phyloP scores from a whole-genome alignment of 1,140 invertebrate species.

The Fopius arisanus region DNA sequence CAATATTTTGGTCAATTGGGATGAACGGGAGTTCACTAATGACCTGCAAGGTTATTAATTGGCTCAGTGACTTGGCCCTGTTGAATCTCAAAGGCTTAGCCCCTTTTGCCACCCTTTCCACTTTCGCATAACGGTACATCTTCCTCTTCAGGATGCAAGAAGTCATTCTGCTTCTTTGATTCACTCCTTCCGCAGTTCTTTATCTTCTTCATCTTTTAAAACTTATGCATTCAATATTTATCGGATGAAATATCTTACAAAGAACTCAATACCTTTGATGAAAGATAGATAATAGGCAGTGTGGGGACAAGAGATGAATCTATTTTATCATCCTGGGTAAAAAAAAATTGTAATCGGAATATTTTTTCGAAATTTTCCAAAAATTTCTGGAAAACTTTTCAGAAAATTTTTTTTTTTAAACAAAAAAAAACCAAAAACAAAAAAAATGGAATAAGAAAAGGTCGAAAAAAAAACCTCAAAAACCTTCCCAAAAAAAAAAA shows the following conservation, averaged over 20 bases:
- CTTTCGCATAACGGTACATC: background rate
- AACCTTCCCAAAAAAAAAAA: too few species aligned
- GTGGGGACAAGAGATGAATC: too few species aligned
- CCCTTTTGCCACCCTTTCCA: background rate
- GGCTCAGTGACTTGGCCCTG: constrained; percentile 26
- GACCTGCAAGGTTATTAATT: constrained; percentile 47
- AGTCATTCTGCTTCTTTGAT: constrained; percentile 5
- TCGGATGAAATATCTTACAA: background rate
- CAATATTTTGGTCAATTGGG: constrained; percentile 41
- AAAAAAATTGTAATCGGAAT: too few species aligned
- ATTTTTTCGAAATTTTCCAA: too few species aligned
- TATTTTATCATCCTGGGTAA: too few species aligned
- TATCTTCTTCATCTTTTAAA: background rate
- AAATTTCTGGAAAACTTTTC: too few species aligned
- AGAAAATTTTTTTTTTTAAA: too few species aligned
- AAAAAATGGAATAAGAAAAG: too few species aligned
- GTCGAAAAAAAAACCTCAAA: too few species aligned
- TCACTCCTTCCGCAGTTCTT: background rate
- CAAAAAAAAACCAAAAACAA: too few species aligned
- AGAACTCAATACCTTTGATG: background rate
- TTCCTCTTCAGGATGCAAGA: background rate
- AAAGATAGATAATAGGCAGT: too few species aligned
- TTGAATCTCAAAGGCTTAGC: constrained; percentile 1
- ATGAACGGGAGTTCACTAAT: constrained; percentile 44
- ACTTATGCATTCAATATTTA: background rate